A percentile compares a stretch with the other conserved stretches of the same genome.
These are phyloP conservation scores for Belgica antarctica DNA, from an alignment of 2,888 invertebrate species.

Conservation along the genomic window DNA sequence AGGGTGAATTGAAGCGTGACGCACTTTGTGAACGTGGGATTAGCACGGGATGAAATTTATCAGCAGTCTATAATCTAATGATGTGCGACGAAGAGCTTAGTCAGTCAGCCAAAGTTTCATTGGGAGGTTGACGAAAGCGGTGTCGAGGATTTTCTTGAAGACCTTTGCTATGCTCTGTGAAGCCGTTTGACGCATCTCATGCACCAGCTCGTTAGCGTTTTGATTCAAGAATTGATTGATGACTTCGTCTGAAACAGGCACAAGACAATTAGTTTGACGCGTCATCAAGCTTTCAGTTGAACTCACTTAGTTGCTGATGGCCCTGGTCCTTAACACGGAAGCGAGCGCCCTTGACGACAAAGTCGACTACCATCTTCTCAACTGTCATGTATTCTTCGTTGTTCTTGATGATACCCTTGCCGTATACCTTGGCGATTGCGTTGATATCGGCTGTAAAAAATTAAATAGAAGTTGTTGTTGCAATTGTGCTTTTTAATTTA, in stretches of 20 bases:
- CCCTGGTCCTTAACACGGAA: constrained; percentile 71
- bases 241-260: constrained; percentile 65
- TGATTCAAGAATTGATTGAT: constrained; percentile 82
- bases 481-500: constrained; percentile 31
- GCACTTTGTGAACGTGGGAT: too few species aligned
- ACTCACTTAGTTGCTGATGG: constrained; percentile 70
- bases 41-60: too few species aligned
- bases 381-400: constrained; percentile 67
- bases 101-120: constrained; percentile 64
- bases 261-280: too few species aligned
- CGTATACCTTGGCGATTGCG: constrained; percentile 69
- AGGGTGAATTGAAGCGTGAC: too few species aligned
- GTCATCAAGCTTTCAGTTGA: neutral
- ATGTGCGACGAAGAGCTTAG: too few species aligned
- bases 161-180: constrained; percentile 68
- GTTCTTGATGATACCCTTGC: constrained; percentile 63
- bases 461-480: neutral
- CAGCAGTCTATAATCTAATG: too few species aligned
- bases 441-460: constrained; percentile 64
- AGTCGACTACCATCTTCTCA: constrained; percentile 67
- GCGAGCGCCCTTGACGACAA: constrained; percentile 66
- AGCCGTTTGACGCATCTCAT: constrained; percentile 78
- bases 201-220: constrained; percentile 76
- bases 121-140: constrained; percentile 69
- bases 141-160: constrained; percentile 70